Evolutionary conservation across 2,797 vertebrate genomes (phyloP).

Genomic region (Scyliorhinus canicula): DNA sequence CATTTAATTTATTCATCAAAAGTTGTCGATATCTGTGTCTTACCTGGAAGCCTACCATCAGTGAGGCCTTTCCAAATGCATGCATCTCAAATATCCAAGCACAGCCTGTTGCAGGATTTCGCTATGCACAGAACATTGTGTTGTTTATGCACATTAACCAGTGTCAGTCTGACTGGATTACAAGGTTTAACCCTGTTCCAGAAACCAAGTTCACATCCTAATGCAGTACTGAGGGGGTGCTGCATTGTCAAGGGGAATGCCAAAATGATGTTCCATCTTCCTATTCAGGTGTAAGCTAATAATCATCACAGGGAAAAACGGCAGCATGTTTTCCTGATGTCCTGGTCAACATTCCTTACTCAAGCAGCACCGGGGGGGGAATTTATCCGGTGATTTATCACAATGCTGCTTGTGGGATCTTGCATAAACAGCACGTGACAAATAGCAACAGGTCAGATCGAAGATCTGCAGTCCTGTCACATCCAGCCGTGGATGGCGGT

Average conservation of each 20-base stretch:
- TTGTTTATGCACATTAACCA: neutral
- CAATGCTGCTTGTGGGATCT: neutral
- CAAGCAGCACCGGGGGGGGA: neutral
- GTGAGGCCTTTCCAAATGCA: neutral
- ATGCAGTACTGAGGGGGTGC: neutral
- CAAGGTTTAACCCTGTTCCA: neutral
- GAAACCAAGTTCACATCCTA: neutral
- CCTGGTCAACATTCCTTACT: neutral
- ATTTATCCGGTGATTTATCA: neutral
- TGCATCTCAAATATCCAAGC: no score
- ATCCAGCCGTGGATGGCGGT: no score
- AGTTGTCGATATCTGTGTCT: neutral
- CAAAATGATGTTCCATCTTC: neutral
- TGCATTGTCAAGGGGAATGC: neutral
- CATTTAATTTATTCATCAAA: neutral
- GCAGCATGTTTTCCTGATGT: neutral
- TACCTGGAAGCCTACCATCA: neutral
- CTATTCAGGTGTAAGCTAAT: neutral
- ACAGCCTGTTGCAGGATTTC: neutral
- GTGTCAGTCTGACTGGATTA: neutral
- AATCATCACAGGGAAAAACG: neutral
- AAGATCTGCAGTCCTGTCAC: no score
- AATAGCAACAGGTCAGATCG: no score
- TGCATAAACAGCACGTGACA: neutral
- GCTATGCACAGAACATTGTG: neutral